Conservation (phyloP, 2,113 vertebrate species). For the Semnopithecus entellus region DNA sequence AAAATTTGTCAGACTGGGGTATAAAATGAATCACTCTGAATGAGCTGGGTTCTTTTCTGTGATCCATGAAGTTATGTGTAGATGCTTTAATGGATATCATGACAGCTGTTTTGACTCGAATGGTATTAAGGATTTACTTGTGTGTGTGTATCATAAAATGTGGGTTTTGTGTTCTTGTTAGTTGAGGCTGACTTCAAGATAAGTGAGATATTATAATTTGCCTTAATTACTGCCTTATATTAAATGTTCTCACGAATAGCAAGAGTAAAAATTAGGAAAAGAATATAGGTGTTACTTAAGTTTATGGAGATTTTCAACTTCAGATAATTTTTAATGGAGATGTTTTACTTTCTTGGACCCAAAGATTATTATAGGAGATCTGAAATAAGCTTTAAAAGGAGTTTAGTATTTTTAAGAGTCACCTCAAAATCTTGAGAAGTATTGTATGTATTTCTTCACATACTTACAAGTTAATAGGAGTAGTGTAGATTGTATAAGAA, state of each 20-base stretch:
- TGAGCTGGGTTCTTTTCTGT: not conserved
- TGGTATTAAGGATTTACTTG: not conserved
- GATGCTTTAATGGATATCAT: not conserved
- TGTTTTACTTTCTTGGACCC: slow-evolving; percentile 4
- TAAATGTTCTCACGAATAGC: not conserved
- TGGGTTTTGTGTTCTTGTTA: not conserved
- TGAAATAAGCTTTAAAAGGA: not conserved
- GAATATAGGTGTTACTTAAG: not conserved
- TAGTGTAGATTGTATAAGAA: not conserved
- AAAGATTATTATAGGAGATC: not conserved
- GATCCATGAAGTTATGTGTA: not conserved
- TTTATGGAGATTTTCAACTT: not conserved
- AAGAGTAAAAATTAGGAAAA: not conserved
- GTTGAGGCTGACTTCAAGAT: not conserved
- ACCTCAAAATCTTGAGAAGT: not conserved
- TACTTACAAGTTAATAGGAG: not conserved
- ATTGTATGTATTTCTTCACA: not conserved
- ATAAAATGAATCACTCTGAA: not conserved
- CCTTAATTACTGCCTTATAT: not conserved
- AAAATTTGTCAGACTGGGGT: not conserved
- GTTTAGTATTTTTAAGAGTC: not conserved
- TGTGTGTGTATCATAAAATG: not conserved
- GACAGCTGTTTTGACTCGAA: not conserved
- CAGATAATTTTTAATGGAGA: not conserved
- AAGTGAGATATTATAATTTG: not conserved